A percentile compares a stretch with the other conserved stretches of the same genome.
Evolutionary conservation across 2,113 vertebrate species (phyloP).

Genomic region (Artemisiospiza belli): DNA sequence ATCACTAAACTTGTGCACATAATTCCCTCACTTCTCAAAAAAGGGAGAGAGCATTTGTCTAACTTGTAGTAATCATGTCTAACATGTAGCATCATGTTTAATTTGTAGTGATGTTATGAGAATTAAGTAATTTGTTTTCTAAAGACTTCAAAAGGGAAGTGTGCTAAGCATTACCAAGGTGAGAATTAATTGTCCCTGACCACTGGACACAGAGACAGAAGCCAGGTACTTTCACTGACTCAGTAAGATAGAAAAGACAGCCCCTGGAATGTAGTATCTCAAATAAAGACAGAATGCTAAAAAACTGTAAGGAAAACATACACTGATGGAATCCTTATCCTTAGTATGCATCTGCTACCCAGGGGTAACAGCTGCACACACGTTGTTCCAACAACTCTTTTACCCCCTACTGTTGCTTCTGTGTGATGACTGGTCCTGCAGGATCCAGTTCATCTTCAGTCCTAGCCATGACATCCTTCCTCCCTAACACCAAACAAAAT

Average conservation of each 20-base stretch:
- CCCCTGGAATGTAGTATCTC: background rate
- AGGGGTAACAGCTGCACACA: background rate
- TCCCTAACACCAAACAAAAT: background rate
- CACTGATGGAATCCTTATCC: background rate
- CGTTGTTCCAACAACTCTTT: background rate
- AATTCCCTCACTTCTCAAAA: background rate
- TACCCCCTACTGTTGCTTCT: background rate
- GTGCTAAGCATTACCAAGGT: background rate
- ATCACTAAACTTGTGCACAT: background rate
- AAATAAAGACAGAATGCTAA: background rate
- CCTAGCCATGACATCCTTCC: background rate
- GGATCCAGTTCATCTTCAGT: background rate
- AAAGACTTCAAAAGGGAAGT: background rate
- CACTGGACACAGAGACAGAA: background rate
- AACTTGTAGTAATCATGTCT: background rate
- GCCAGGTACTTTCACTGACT: background rate
- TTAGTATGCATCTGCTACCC: background rate
- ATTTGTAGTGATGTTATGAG: background rate
- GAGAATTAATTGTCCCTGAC: background rate
- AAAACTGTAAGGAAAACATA: background rate
- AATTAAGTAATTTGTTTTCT: background rate
- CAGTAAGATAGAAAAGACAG: background rate
- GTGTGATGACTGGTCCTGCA: background rate
- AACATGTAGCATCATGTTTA: background rate
- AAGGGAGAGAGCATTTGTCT: background rate